Evolutionary conservation across 37 sponge, comb jelly and placozoan species (phyloP), one percentile per base, ranked within the genome.

Genomic region (Petrosia ficiformis): DNA sequence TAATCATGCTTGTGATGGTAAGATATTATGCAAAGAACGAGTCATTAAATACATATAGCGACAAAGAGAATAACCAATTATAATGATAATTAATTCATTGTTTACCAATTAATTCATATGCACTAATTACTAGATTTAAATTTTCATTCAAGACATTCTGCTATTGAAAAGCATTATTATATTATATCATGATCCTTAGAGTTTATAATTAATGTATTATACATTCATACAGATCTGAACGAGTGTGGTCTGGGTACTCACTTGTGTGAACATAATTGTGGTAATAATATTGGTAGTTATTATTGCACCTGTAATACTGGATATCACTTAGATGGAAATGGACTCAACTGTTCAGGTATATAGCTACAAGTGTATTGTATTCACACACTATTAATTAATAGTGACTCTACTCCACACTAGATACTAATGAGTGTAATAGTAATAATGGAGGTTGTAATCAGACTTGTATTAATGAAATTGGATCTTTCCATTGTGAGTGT

Each of bases 221-320:
- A 19, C 16, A 19, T 48, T 19, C 6, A n/a, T 61, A 29, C 32
- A 82, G 83, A 82, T 25, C 29, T 70, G 0, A 32, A 84, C 71
- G 84, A 84, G 41, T 84, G 84, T 30, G 43, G 43, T 5, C n/a
- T 35, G 5, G 52, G 67, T 42, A 67, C 28, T 44, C 68, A 69
- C 58, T 75, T 54, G 22, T 26, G 41, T 0, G 73, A 75, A 43
- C 43, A 59, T 14, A 36, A 29, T 3, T 86, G 86, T 80, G 63
- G 28, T 48, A 86, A 86, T 39, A 80, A 80, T 42, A 68, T 61
- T 69, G 86, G 86, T 24, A 64, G 69, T 60, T 80, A 70, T 63
- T 4, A 42, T 2, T 86, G 86, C 40, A 71, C 63, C 16, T 86
- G 86, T 75, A 36, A 44, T 68, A 28, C 71, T 42, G 86, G 80